Evolutionary conservation across 1,140 invertebrate species (phyloP).

Genomic region (Rhopalosiphum padi): DNA sequence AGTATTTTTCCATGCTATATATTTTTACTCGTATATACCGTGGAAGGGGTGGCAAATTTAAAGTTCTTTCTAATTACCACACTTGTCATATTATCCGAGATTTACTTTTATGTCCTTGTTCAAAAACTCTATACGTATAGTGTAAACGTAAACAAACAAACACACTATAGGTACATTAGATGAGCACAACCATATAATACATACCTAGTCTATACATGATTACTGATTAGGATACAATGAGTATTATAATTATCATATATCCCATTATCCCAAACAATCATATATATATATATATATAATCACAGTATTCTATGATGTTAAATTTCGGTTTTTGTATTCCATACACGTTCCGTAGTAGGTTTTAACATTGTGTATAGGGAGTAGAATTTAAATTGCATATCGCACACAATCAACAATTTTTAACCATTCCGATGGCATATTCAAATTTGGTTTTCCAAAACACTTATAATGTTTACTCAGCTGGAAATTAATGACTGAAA

Average conservation of each 20-base stretch:
- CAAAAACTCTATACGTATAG: background rate
- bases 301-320: background rate
- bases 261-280: slow-evolving; percentile 9
- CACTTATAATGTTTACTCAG: slow-evolving; percentile 34
- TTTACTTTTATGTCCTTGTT: background rate
- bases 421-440: background rate
- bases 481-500: slow-evolving; percentile 18
- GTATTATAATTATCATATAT: slow-evolving; percentile 24
- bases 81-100: background rate
- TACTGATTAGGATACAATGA: slow-evolving; percentile 20
- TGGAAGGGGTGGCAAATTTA: background rate
- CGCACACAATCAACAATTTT: background rate
- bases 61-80: background rate
- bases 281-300: background rate
- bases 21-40: background rate
- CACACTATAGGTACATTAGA: background rate
- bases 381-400: background rate
- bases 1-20: background rate
- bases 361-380: background rate
- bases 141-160: background rate
- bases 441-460: slow-evolving; percentile 21
- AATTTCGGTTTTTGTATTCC: background rate
- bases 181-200: background rate
- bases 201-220: background rate
- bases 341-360: background rate